Conservation (phyloP, 2,888 invertebrate species). For the Caenorhabditis panamensis region DNA sequence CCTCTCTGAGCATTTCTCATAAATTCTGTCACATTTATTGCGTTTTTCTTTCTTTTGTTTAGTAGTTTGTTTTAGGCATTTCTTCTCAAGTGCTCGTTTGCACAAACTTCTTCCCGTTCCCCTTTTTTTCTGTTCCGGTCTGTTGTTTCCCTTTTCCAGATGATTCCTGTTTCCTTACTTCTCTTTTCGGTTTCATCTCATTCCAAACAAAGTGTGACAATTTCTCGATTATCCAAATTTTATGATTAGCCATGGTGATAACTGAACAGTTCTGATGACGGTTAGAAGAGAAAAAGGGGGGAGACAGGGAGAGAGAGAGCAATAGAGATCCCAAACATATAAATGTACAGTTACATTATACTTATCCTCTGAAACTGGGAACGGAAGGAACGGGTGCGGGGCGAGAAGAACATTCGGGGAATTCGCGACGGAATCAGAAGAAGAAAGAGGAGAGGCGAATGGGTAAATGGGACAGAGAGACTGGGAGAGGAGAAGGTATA, state of each 20-base stretch:
- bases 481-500: conserved; percentile 7
- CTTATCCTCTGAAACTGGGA: background rate
- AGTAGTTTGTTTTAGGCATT: conserved; percentile 17
- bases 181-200: background rate
- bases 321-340: conserved; percentile 19
- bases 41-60: conserved; percentile 6
- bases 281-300: background rate
- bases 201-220: too few relatives aligned
- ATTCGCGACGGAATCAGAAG: background rate
- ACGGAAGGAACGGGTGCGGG: background rate
- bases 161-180: background rate
- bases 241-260: background rate
- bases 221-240: too few relatives aligned
- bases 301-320: conserved; percentile 10
- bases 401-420: conserved; percentile 5
- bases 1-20: conserved; percentile 2
- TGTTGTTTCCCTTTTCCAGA: background rate
- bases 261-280: background rate
- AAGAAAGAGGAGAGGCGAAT: background rate
- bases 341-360: conserved; percentile 2
- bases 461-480: background rate
- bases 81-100: background rate
- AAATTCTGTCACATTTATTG: conserved; percentile 17
- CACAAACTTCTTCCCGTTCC: background rate
- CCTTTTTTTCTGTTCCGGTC: conserved; percentile 6